Conservation (phyloP, 2,888 invertebrate species). For the Hartigia nigra region DNA sequence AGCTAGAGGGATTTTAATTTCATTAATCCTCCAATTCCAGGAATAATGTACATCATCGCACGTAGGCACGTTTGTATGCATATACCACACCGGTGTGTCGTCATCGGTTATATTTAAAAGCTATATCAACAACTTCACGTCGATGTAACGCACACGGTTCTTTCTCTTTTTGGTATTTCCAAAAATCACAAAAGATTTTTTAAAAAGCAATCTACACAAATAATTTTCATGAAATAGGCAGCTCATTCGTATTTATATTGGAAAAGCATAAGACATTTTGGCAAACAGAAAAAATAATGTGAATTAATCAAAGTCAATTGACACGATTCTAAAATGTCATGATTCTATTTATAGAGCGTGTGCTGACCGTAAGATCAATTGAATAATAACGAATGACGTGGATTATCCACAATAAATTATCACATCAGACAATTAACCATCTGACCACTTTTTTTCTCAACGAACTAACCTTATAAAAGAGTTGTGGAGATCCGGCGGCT, state of each 20-base stretch:
- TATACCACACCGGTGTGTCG: not conserved
- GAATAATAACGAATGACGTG: not conserved
- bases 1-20: not conserved
- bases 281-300: not conserved
- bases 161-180: not conserved
- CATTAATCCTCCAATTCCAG: not conserved
- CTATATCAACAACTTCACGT: not conserved
- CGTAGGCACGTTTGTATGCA: not conserved
- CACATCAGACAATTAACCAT: not conserved
- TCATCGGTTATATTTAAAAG: constrained; percentile 2
- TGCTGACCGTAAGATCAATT: not conserved
- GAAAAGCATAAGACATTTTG: not conserved
- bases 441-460: not conserved
- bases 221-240: not conserved
- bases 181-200: not conserved
- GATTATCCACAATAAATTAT: not conserved
- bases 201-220: not conserved
- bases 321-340: not conserved
- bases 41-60: not conserved
- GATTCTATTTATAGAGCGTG: not conserved
- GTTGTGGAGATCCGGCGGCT: constrained; percentile 31
- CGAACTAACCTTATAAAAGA: constrained; percentile 41
- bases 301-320: not conserved
- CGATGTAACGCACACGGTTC: not conserved
- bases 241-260: not conserved